Percentiles rank a stretch among this genome's conserved stretches.
Evolutionary conservation across 2,797 vertebrate species (phyloP).

Genomic region (Eurystomus glaucurus): DNA sequence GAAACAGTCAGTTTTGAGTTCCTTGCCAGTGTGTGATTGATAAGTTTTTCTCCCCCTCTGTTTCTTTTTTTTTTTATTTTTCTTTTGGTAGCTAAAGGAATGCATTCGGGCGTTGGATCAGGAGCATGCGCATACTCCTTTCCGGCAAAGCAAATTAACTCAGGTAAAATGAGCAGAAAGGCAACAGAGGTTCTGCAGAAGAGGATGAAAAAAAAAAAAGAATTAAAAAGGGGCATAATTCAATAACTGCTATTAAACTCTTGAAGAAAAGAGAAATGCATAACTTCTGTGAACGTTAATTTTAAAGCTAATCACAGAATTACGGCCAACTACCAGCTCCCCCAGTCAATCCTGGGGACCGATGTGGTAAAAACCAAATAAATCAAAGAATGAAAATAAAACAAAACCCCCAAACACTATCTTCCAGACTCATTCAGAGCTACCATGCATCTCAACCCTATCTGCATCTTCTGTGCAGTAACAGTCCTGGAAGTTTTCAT

Average conservation of each 20-base stretch:
- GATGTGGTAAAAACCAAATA: neutral
- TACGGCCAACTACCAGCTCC: neutral
- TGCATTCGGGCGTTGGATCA: slow-evolving; percentile 94
- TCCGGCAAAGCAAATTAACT: slow-evolving; percentile 94
- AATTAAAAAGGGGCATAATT: neutral
- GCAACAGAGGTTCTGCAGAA: neutral
- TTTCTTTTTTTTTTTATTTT: neutral
- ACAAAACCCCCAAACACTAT: neutral
- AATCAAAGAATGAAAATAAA: neutral
- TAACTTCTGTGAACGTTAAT: neutral
- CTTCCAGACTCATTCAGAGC: neutral
- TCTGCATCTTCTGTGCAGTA: neutral
- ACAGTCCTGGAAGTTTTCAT: neutral
- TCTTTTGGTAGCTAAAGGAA: slow-evolving; percentile 89
- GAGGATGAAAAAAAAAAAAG: neutral
- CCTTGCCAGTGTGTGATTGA: neutral
- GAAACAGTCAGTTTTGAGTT: neutral
- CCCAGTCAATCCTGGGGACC: fast-evolving
- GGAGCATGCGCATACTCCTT: slow-evolving; percentile 91
- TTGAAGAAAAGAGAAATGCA: neutral
- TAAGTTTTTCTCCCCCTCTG: neutral
- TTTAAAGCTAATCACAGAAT: neutral
- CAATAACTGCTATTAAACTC: neutral
- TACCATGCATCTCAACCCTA: neutral
- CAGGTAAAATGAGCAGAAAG: slow-evolving; percentile 82